Conservation (phyloP, 2,113 vertebrate genomes). For the Nothoprocta pentlandii region DNA sequence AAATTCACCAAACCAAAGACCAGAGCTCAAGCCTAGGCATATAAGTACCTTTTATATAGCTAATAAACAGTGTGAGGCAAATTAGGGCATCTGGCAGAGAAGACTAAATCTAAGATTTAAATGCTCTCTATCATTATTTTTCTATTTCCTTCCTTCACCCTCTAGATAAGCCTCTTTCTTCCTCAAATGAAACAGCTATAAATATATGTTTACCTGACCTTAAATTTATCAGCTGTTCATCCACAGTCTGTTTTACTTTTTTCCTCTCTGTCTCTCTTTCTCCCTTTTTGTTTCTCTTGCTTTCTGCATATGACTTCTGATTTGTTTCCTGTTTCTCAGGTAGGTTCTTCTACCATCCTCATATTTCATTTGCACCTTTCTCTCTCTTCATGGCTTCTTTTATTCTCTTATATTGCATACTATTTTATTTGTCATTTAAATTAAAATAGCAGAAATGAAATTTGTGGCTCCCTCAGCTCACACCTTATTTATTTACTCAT, state of each 20-base stretch:
- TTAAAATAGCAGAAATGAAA: neutral
- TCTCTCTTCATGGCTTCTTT: neutral
- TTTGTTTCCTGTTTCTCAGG: neutral
- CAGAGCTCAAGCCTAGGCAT: neutral
- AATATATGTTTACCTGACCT: neutral
- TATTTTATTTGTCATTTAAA: neutral
- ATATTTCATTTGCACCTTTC: neutral
- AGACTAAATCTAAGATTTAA: neutral
- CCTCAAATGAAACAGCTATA: neutral
- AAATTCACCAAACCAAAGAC: neutral
- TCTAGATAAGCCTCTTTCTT: neutral
- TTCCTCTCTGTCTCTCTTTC: neutral
- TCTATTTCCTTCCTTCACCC: neutral
- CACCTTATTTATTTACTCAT: neutral
- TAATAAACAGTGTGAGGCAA: neutral
- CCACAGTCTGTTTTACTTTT: neutral
- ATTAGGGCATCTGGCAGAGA: neutral
- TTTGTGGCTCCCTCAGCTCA: neutral
- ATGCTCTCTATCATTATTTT: neutral
- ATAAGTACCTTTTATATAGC: neutral
- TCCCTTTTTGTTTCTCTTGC: neutral
- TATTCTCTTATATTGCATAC: neutral
- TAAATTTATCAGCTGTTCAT: neutral
- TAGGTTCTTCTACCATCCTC: neutral
- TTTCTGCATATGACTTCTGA: neutral